Evolutionary conservation across 1,140 invertebrate genomes (phyloP).

Genomic region (Drosophila eugracilis): DNA sequence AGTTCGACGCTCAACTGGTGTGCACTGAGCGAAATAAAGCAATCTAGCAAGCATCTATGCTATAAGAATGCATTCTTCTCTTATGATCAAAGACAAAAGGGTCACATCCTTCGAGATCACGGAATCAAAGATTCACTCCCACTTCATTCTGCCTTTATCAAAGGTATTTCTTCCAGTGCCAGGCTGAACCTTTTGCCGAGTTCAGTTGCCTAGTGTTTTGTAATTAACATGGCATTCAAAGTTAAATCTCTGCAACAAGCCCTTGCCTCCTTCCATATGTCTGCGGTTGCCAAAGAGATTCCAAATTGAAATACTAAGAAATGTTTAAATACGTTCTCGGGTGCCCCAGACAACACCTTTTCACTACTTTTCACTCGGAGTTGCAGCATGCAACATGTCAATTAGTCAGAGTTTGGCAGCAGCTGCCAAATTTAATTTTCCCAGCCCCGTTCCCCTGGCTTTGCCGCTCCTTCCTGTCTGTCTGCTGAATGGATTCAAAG

Average conservation of each 20-base stretch:
- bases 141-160: too few species aligned
- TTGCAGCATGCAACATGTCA: conserved; percentile 71
- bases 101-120: too few species aligned
- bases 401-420: conserved; percentile 70
- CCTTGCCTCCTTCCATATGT: conserved; percentile 7
- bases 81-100: too few species aligned
- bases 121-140: too few species aligned
- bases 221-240: conserved; percentile 82
- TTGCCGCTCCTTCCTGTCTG: conserved; percentile 26
- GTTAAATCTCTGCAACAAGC: conserved; percentile 41
- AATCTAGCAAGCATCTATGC: too few species aligned
- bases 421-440: conserved; percentile 79
- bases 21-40: neutral
- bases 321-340: conserved; percentile 54
- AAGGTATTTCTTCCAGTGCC: conserved; percentile 1
- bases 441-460: conserved; percentile 10
- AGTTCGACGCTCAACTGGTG: conserved; percentile 24
- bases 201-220: conserved; percentile 39
- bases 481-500: conserved; percentile 75
- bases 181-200: neutral
- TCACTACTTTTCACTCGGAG: conserved; percentile 12
- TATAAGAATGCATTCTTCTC: too few species aligned
- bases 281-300: conserved; percentile 54
- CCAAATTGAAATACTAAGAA: conserved; percentile 54
- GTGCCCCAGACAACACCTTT: conserved; percentile 45